phyloP scores from a whole-genome alignment of 1,140 invertebrate species.

The Caenorhabditis briggsae region DNA sequence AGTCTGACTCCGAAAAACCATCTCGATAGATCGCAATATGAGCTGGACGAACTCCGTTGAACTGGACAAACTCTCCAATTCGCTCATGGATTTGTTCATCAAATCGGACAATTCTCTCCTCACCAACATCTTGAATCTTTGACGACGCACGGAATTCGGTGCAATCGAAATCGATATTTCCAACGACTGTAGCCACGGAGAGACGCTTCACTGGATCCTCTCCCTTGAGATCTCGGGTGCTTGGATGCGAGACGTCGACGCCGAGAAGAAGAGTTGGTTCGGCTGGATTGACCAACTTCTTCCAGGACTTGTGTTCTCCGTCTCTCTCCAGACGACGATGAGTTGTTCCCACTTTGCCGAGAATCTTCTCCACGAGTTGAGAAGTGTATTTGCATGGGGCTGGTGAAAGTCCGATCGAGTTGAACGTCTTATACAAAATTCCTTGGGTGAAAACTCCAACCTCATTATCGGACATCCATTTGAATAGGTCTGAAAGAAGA shows the following conservation, averaged over 20 bases:
- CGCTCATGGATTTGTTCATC: neutral
- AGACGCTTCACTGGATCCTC: neutral
- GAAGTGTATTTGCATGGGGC: neutral
- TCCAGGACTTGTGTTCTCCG: slow-evolving; percentile 17
- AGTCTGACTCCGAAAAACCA: slow-evolving; percentile 39
- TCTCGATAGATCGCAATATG: slow-evolving; percentile 57
- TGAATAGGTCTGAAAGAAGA: neutral
- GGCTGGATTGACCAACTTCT: neutral
- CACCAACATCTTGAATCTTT: slow-evolving; percentile 17
- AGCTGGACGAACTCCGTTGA: neutral
- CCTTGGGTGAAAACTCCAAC: slow-evolving; percentile 25
- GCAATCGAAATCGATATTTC: slow-evolving; percentile 50
- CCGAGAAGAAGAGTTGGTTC: slow-evolving; percentile 40
- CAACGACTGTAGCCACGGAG: slow-evolving; percentile 44
- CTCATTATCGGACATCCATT: slow-evolving; percentile 18
- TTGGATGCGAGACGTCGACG: slow-evolving; percentile 56
- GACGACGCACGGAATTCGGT: neutral
- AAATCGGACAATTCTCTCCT: neutral
- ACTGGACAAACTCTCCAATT: slow-evolving; percentile 17
- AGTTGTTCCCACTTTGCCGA: slow-evolving; percentile 52
- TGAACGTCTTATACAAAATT: slow-evolving; percentile 7
- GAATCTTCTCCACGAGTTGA: slow-evolving; percentile 17
- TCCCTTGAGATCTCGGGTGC: neutral
- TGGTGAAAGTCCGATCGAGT: neutral
- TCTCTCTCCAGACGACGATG: neutral